Evolutionary conservation across 2,113 vertebrate genomes (phyloP), one percentile per base, ranked within the genome.

Genomic region (Neolamprologus tretocephalus): DNA sequence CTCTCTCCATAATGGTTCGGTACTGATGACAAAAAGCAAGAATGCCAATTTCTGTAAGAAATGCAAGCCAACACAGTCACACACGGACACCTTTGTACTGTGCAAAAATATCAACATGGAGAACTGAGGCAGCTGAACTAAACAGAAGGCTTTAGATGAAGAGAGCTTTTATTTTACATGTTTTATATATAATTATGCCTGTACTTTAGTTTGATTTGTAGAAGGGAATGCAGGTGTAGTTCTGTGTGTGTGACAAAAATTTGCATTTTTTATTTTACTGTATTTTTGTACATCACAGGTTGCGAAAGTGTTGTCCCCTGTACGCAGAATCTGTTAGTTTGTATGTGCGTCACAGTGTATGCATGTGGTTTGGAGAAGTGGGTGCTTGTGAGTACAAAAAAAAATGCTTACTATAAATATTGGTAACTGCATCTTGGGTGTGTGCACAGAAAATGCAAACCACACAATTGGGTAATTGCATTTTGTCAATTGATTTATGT

Each of bases 401-500:
- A 85, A 86, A 88, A 79, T 81, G 57, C 90, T 89, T 85, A 86
- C 84, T 63, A 85, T 78, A 87, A 80, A 73, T 47, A 89, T 49
- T 81, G 47, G 26, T 82, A 53, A 86, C 63, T 85, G 81, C 40
- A 47, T 91, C 14, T 21, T 16, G 21, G 12, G 21, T 57, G 81
- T 11, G 31, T 66, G 6, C 23, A 63, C 42, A 45, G 82, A 51
- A 88, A 91, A 89, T 83, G 88, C 89, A 91, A 80, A 86, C 82
- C 78, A 47, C 73, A 87, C 63, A n/a, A 83, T 85, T 84, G 47
- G 78, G 80, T 87, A 68, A 91, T 81, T 89, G 83, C 54, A 78
- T 79, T 94, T 86, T 21, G 21, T 58, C 42, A 79, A 84, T 80
- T 92, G 93, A 92, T 92, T 88, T 86, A 91, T 93, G 87, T 57